These are phyloP conservation scores for Zaprionus africanus DNA, from an alignment of 1,140 invertebrate species.

Conservation along the genomic window DNA sequence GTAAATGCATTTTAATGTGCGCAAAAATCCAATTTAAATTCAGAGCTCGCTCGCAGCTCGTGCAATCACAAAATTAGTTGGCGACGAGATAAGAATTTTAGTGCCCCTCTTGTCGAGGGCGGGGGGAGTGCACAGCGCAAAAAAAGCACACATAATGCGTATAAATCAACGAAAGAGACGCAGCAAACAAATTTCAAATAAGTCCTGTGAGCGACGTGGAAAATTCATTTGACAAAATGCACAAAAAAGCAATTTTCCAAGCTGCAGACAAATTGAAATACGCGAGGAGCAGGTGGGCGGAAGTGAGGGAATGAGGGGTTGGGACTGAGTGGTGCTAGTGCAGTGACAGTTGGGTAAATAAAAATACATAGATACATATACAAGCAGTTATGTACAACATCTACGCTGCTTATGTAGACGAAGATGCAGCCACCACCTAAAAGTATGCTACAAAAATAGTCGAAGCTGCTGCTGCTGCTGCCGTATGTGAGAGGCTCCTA, in stretches of 20 bases:
- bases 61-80: slow-evolving; percentile 83
- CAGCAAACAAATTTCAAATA: slow-evolving; percentile 82
- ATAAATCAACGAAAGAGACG: slow-evolving; percentile 78
- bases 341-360: slow-evolving; percentile 80
- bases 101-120: slow-evolving; percentile 31
- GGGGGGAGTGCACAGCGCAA: not conserved
- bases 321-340: slow-evolving; percentile 54
- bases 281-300: slow-evolving; percentile 27
- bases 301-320: not conserved
- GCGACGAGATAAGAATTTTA: slow-evolving; percentile 81
- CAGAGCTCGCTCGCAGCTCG: slow-evolving; percentile 73
- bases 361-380: slow-evolving; percentile 50
- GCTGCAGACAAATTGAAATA: slow-evolving; percentile 82
- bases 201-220: slow-evolving; percentile 78
- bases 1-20: slow-evolving; percentile 81
- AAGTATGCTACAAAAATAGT: slow-evolving; percentile 81
- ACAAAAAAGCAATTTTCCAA: slow-evolving; percentile 81
- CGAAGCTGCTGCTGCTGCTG: slow-evolving; percentile 60
- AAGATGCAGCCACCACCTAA: slow-evolving; percentile 81
- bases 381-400: slow-evolving; percentile 9
- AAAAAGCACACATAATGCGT: slow-evolving; percentile 61
- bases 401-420: slow-evolving; percentile 17
- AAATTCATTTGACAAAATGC: slow-evolving; percentile 83
- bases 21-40: slow-evolving; percentile 84
- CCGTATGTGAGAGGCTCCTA: slow-evolving; percentile 71